Evolutionary conservation across 2,888 invertebrate genomes (phyloP).

Genomic region (Fragum fragum): DNA sequence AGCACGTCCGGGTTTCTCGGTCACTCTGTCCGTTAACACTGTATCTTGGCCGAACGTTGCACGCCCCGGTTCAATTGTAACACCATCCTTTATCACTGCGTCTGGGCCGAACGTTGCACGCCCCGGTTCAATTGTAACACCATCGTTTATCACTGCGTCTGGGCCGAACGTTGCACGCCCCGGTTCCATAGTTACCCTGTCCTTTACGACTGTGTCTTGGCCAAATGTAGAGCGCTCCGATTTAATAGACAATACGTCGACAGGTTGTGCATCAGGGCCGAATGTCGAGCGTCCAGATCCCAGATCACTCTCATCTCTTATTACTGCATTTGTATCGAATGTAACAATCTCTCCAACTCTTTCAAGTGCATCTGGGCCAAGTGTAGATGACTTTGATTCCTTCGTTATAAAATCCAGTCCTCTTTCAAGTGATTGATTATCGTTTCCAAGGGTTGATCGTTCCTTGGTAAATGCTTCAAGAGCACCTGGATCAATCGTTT

Average conservation of each 20-base stretch:
- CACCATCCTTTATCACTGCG: neutral
- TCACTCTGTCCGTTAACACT: neutral
- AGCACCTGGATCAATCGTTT: neutral
- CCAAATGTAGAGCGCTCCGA: neutral
- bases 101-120: neutral
- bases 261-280: neutral
- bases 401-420: neutral
- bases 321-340: neutral
- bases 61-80: neutral
- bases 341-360: neutral
- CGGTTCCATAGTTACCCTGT: neutral
- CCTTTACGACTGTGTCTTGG: neutral
- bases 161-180: neutral
- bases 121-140: neutral
- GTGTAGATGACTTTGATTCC: neutral
- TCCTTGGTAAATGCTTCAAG: too few species aligned
- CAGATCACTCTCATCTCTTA: neutral
- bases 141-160: neutral
- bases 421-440: too few species aligned
- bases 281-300: neutral
- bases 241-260: neutral
- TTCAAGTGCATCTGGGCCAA: neutral
- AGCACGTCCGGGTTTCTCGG: neutral
- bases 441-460: neutral
- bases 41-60: slow-evolving; percentile 1